Evolutionary conservation across 1,140 invertebrate species (phyloP).

Genomic region (Drosophila rufa): DNA sequence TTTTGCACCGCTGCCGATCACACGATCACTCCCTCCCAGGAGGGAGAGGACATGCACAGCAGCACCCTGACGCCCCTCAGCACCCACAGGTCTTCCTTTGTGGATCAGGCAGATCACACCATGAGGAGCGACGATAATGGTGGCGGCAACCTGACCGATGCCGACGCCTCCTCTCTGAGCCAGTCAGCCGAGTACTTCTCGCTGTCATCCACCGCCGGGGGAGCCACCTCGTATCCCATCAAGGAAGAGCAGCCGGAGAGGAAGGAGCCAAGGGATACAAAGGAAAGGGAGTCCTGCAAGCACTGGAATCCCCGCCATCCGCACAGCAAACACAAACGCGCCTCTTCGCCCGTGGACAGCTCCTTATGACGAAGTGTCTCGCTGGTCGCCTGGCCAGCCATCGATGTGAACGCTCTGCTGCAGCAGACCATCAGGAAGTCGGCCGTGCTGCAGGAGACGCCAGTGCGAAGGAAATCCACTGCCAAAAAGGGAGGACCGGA

Average conservation of each 20-base stretch:
- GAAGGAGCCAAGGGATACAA: not conserved
- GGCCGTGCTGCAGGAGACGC: constrained; percentile 70
- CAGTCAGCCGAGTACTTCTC: constrained; percentile 83
- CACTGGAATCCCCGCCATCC: constrained; percentile 66
- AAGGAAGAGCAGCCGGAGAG: constrained; percentile 27
- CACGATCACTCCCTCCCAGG: constrained; percentile 68
- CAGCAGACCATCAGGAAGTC: constrained; percentile 84
- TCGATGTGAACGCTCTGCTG: constrained; percentile 81
- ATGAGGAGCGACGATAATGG: constrained; percentile 59
- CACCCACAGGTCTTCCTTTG: constrained; percentile 43
- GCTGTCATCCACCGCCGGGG: constrained; percentile 55
- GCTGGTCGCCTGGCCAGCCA: constrained; percentile 85
- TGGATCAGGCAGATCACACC: constrained; percentile 61
- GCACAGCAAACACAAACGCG: constrained; percentile 58
- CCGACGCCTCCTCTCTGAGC: constrained; percentile 74
- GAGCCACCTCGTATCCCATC: constrained; percentile 10
- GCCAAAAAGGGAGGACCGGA: constrained; percentile 31
- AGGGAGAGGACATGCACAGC: constrained; percentile 63
- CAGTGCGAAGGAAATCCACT: constrained; percentile 31
- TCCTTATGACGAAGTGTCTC: constrained; percentile 85
- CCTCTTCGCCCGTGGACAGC: constrained; percentile 57
- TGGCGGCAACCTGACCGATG: constrained; percentile 59
- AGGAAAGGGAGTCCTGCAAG: constrained; percentile 44
- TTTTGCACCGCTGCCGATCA: constrained; percentile 73
- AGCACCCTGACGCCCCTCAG: constrained; percentile 74